A percentile compares a stretch with the other conserved stretches of the same genome.
phyloP scores from a whole-genome alignment of 1,140 invertebrate species.

The Drosophila nigromelanica region DNA sequence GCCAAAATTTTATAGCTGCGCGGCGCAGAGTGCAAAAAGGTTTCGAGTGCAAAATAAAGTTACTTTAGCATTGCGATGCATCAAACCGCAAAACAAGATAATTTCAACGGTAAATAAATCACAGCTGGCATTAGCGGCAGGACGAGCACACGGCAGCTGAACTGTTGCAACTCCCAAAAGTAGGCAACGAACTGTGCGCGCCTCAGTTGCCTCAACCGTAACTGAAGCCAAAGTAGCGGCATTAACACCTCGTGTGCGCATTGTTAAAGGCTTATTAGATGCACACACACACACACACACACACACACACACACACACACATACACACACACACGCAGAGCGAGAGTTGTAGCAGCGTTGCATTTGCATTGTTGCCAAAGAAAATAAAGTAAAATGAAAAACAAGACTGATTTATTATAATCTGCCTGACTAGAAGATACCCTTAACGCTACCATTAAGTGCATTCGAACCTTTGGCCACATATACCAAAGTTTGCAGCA shows the following conservation, averaged over 20 bases:
- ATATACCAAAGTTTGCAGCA: too few relatives aligned
- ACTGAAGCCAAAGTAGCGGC: constrained; percentile 57
- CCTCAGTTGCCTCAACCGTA: constrained; percentile 32
- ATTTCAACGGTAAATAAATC: constrained; percentile 83
- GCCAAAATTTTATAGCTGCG: constrained; percentile 71
- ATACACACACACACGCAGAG: constrained; percentile 5
- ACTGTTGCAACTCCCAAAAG: constrained; percentile 49
- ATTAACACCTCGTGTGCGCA: constrained; percentile 63
- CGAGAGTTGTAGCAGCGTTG: constrained; percentile 3
- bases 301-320: constrained; percentile 5
- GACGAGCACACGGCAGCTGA: constrained; percentile 21
- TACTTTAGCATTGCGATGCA: constrained; percentile 80
- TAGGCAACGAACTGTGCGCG: constrained; percentile 42
- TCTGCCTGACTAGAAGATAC: too few relatives aligned
- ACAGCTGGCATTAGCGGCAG: constrained; percentile 52
- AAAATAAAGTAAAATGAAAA: not conserved
- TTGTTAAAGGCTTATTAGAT: constrained; percentile 77
- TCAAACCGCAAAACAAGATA: constrained; percentile 83
- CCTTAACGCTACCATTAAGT: too few relatives aligned
- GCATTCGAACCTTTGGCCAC: too few relatives aligned
- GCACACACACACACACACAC: constrained; percentile 22
- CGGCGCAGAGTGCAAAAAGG: constrained; percentile 72
- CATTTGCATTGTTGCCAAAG: constrained; percentile 42
- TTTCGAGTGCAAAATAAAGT: constrained; percentile 82
- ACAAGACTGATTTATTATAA: too few relatives aligned